Conservation (phyloP, 2,797 vertebrate genomes). For the Rhyacichthys aspro region DNA sequence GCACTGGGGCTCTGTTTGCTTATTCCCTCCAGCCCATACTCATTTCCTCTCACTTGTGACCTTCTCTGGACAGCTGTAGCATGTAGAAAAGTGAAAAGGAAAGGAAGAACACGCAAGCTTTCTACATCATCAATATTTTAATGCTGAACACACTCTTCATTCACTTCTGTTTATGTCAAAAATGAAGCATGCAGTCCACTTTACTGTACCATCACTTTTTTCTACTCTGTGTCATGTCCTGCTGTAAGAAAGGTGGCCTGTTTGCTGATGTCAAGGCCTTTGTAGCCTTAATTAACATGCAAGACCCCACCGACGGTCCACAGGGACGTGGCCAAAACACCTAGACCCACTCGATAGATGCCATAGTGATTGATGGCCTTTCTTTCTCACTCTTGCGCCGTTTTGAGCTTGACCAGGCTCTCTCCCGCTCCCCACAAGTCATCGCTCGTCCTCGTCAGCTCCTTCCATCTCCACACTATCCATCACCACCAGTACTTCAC, state of each 20-base stretch:
- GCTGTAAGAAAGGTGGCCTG: slow-evolving; percentile 15
- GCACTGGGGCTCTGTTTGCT: slow-evolving; percentile 33
- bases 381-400: slow-evolving; percentile 32
- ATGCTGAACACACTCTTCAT: slow-evolving; percentile 42
- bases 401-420: slow-evolving; percentile 49
- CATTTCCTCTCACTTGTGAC: slow-evolving; percentile 44
- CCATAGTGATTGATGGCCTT: slow-evolving; percentile 72
- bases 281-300: slow-evolving; percentile 72
- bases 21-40: slow-evolving; percentile 50
- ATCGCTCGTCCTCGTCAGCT: slow-evolving; percentile 52
- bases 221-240: neutral
- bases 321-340: slow-evolving; percentile 60
- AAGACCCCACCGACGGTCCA: slow-evolving; percentile 42
- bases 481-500: slow-evolving; percentile 59
- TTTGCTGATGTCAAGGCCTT: slow-evolving; percentile 57
- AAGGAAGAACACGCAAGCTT: slow-evolving; percentile 29
- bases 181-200: slow-evolving; percentile 24
- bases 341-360: slow-evolving; percentile 70
- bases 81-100: slow-evolving; percentile 29
- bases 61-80: slow-evolving; percentile 65
- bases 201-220: slow-evolving; percentile 2
- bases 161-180: slow-evolving; percentile 52
- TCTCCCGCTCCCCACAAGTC: slow-evolving; percentile 41
- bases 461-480: slow-evolving; percentile 61
- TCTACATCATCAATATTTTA: slow-evolving; percentile 63